A percentile compares a stretch with the other conserved stretches of the same genome.
Evolutionary conservation across 2,797 vertebrate species (phyloP).

Genomic region (Cyclura pinguis): DNA sequence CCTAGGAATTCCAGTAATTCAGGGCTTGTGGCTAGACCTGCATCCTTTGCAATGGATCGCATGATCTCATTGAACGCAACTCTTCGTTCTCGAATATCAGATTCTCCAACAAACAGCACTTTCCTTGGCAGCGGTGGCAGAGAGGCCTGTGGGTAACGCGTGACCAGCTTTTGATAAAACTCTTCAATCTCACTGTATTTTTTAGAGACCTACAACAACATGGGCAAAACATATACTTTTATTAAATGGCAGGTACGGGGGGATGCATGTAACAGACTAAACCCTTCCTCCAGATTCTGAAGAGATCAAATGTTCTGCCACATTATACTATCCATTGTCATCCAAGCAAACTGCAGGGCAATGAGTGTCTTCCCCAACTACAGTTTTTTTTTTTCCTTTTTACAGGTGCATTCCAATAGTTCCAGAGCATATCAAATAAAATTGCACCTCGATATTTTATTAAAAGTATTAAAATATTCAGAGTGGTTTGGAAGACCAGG

Average conservation of each 20-base stretch:
- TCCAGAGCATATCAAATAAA: not conserved
- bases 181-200: slow-evolving; percentile 90
- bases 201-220: slow-evolving; percentile 84
- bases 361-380: not conserved
- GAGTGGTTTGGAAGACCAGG: not conserved
- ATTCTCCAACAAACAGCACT: slow-evolving; percentile 86
- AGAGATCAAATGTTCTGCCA: not conserved
- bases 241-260: slow-evolving; percentile 15
- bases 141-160: slow-evolving; percentile 74
- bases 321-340: not conserved
- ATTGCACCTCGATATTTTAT: not conserved
- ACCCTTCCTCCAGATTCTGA: not conserved
- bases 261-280: not conserved
- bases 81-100: slow-evolving; percentile 85
- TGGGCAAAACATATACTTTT: not conserved
- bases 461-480: not conserved
- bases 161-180: slow-evolving; percentile 81
- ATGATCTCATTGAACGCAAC: slow-evolving; percentile 83
- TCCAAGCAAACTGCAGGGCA: not conserved
- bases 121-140: slow-evolving; percentile 86
- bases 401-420: not conserved
- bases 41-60: slow-evolving; percentile 81
- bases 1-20: slow-evolving; percentile 88
- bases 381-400: not conserved
- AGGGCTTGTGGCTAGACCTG: slow-evolving; percentile 78